Conservation (phyloP, 2,113 vertebrate genomes). For the Zosterops pallidus region DNA sequence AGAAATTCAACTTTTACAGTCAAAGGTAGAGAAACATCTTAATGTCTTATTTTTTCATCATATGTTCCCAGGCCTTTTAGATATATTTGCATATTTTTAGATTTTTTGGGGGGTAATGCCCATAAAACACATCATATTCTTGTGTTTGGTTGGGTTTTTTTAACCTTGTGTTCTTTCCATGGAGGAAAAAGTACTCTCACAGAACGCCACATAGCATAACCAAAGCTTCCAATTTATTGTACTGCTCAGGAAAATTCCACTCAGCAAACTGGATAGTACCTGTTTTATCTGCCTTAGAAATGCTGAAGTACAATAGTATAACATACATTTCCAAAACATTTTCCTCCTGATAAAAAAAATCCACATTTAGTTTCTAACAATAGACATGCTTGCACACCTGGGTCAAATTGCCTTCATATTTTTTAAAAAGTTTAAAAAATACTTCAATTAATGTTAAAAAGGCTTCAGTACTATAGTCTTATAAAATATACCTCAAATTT, state of each 20-base stretch:
- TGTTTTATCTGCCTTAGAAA: not conserved
- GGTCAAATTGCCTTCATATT: not conserved
- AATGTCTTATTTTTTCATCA: not conserved
- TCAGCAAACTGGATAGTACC: not conserved
- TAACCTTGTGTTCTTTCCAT: not conserved
- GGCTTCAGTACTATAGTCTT: not conserved
- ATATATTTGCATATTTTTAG: not conserved
- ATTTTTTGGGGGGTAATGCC: not conserved
- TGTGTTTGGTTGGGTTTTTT: not conserved
- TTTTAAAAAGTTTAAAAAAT: not conserved
- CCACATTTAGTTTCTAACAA: not conserved
- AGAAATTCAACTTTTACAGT: not conserved
- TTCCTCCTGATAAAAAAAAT: not conserved
- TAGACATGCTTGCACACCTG: not conserved
- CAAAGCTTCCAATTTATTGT: not conserved
- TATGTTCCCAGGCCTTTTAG: not conserved
- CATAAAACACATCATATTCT: not conserved
- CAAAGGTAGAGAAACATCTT: not conserved
- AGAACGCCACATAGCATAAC: not conserved
- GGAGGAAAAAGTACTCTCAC: not conserved
- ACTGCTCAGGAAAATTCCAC: not conserved
- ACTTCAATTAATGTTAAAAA: not conserved
- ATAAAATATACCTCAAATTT: not conserved
- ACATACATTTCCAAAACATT: not conserved
- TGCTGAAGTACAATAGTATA: not conserved